A percentile compares a stretch with the other conserved stretches of the same genome.
phyloP scores from a whole-genome alignment of 2,797 vertebrate genomes.

The Lepilemur septentrionalis region DNA sequence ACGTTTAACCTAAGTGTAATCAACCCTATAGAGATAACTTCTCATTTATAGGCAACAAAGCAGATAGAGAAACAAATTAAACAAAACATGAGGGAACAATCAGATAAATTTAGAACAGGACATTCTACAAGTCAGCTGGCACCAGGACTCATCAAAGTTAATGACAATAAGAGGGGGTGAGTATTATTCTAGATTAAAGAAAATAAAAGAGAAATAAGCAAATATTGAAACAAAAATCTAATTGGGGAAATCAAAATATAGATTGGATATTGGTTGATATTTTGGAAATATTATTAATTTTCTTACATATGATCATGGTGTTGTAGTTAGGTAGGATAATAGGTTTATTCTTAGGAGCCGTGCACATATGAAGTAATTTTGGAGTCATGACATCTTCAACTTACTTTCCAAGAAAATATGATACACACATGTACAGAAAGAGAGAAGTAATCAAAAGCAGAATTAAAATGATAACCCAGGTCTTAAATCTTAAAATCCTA shows the following conservation, averaged over 20 bases:
- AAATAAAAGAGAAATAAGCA: neutral
- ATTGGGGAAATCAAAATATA: neutral
- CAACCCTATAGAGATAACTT: neutral
- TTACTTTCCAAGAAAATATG: constrained; percentile 39
- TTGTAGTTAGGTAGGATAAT: neutral
- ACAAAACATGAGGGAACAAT: constrained; percentile 4
- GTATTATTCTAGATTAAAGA: neutral
- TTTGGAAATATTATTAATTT: constrained; percentile 15
- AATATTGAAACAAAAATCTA: constrained; percentile 14
- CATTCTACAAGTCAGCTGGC: neutral
- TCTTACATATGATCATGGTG: neutral
- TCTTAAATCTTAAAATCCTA: constrained; percentile 25
- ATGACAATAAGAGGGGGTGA: neutral
- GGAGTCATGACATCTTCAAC: neutral
- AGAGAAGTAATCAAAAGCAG: neutral
- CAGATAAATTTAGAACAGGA: neutral
- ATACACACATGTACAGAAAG: neutral
- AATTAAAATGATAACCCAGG: neutral
- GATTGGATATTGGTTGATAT: neutral
- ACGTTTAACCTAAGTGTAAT: neutral
- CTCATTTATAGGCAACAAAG: constrained; percentile 25
- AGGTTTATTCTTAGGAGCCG: neutral
- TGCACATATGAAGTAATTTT: neutral
- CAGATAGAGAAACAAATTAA: constrained; percentile 13
- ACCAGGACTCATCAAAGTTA: constrained; percentile 8